Evolutionary conservation across 1,140 invertebrate genomes (phyloP), one percentile per base, ranked within the genome.

Genomic region (Formica exsecta): DNA sequence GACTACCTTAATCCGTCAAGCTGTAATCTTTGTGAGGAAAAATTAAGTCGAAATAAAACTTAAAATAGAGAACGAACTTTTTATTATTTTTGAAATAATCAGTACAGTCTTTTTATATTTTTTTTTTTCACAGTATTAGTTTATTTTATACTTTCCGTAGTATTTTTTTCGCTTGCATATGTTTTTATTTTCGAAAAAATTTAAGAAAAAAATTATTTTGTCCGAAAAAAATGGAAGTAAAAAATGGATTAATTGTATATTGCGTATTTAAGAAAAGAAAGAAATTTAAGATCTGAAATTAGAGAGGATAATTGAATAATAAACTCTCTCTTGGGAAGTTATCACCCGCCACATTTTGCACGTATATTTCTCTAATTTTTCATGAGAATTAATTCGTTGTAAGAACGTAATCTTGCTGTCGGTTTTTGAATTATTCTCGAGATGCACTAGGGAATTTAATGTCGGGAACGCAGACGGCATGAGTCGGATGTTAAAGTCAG

Each of bases 351-450:
- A 0, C 11, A 65, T 32, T 76, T 61, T 44, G 2, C 44, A 19
- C 13, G 9, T 51, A n/a, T 74, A 62, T 29, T 44, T 76, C 5
- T 32, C 16, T 44, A 64, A 32, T 44, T 64, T 77, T 51, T 9
- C 9, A 25, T 25, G 59, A 32, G 25, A 77, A 64, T 77, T 77
- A 64, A 38, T 77, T 64, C 13, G 2, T 32, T 7, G 11, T 32
- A 44, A 44, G 25, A 77, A 64, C 8, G 16, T 64, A 64, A 77
- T 77, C 19, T 65, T 36, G 25, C 25, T 8, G 25, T 48, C 59
- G 19, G 22, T 75, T 75, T 61, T 61, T 75, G 54, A 75, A 75
- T 75, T 61, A 77, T 77, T 77, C 29, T 77, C 38, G 3, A 32
- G 9, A 19, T 77, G n/a, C 25, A 32, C 16, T 13, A 11, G 9